Evolutionary conservation across 2,113 vertebrate species (phyloP), one percentile per base, ranked within the genome.

Genomic region (Ptilorrhoa leucosticta): DNA sequence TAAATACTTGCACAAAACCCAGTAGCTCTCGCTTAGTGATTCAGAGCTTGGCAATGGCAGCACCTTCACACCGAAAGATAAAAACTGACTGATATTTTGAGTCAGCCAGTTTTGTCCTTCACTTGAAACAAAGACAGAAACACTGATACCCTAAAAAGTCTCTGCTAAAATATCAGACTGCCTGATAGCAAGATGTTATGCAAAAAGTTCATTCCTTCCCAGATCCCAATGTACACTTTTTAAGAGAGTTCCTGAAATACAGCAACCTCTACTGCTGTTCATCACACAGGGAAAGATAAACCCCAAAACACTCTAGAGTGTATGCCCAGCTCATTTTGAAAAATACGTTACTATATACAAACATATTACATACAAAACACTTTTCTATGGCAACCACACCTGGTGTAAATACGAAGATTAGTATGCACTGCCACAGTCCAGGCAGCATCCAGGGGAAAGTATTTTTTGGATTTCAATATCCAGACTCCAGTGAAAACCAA

Each of bases 291-390:
- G 28, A 40, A 31, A 19, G 69, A 64, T 8, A 28, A 73, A 81
- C 9, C 2, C 1, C 3, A 0, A 50, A 65, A 27, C 11, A 8
- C 10, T 70, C 27, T 17, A n/a, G 21, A 44, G 21, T 16, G 4
- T 18, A 48, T 3, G 4, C 31, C 4, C 13, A 44, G 7, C 11
- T 68, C 18, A 44, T 37, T 65, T 8, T 35, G 27, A 40, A 77
- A 56, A 30, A 18, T 1, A 68, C 42, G 77, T 24, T 15, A 40
- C 5, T 3, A 26, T 3, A 23, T 2, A 2, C 2, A 68, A 77
- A 4, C n/a, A n/a, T n/a, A n/a, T n/a, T 5, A 4, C 13, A 54
- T 8, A 54, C 1, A 68, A 45, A 72, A 26, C 6, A 56, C 5
- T 63, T 12, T 42, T 16, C 31, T 76, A 19, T 4, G 37, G 31